Evolutionary conservation across 1,140 invertebrate genomes (phyloP).

Genomic region (Parasteatoda tepidariorum): DNA sequence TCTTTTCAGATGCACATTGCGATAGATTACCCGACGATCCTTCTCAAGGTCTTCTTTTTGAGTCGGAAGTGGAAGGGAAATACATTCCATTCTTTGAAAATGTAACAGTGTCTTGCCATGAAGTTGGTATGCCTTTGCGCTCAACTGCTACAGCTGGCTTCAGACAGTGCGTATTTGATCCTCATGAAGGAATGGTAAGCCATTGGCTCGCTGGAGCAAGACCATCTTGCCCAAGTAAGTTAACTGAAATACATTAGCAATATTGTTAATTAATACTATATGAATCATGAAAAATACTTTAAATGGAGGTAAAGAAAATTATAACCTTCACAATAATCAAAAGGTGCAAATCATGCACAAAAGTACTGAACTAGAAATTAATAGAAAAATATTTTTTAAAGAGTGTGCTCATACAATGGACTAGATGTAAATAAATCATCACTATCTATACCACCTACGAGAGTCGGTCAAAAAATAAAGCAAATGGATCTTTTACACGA

Average conservation of each 20-base stretch:
- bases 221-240: slow-evolving; percentile 80
- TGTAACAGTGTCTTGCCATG: slow-evolving; percentile 84
- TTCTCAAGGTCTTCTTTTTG: slow-evolving; percentile 82
- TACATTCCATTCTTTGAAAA: slow-evolving; percentile 90
- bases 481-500: too few species aligned
- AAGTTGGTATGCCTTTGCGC: slow-evolving; percentile 80
- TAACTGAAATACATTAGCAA: background rate
- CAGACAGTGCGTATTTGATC: slow-evolving; percentile 95
- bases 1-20: slow-evolving; percentile 87
- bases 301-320: too few species aligned
- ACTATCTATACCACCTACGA: too few species aligned
- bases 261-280: background rate
- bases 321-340: too few species aligned
- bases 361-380: too few species aligned
- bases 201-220: slow-evolving; percentile 91
- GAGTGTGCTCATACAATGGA: too few species aligned
- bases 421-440: too few species aligned
- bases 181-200: slow-evolving; percentile 84
- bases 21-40: slow-evolving; percentile 89
- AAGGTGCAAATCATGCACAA: too few species aligned
- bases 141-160: slow-evolving; percentile 84
- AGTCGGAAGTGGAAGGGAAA: slow-evolving; percentile 79
- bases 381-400: too few species aligned
- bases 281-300: too few species aligned
- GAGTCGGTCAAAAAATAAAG: too few species aligned